Conservation (phyloP, 2,113 vertebrate species). For the Tricholaema leucomelas region DNA sequence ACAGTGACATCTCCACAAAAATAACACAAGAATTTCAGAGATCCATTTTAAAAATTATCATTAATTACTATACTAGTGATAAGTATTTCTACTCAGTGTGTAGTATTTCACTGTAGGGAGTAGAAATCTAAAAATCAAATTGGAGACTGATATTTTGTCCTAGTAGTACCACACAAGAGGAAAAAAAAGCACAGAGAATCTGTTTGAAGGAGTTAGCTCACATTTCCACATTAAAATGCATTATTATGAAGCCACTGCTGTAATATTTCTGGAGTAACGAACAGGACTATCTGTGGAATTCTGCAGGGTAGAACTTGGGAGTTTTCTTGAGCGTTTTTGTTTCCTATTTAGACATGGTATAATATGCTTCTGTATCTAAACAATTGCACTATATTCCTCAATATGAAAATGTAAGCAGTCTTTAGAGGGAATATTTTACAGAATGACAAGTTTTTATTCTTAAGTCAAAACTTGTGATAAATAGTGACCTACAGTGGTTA, state of each 20-base stretch:
- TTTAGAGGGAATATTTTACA: not conserved
- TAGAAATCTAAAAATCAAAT: not conserved
- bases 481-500: slow-evolving; percentile 17
- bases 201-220: not conserved
- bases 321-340: not conserved
- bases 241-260: not conserved
- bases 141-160: not conserved
- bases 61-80: not conserved
- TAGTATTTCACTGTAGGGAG: not conserved
- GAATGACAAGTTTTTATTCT: not conserved
- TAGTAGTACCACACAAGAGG: slow-evolving; percentile 33
- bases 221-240: slow-evolving; percentile 6
- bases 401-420: not conserved
- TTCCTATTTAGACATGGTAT: rapidly evolving
- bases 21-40: not conserved
- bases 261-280: not conserved
- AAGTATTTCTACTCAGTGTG: not conserved
- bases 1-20: not conserved
- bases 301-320: not conserved
- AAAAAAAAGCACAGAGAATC: not conserved
- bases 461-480: not conserved
- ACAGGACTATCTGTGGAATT: not conserved
- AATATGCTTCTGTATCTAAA: not conserved
- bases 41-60: not conserved
- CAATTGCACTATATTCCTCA: not conserved